These are phyloP conservation scores for Calliphora vicina DNA, from an alignment of 1,140 invertebrate genomes.

Conservation along the genomic window DNA sequence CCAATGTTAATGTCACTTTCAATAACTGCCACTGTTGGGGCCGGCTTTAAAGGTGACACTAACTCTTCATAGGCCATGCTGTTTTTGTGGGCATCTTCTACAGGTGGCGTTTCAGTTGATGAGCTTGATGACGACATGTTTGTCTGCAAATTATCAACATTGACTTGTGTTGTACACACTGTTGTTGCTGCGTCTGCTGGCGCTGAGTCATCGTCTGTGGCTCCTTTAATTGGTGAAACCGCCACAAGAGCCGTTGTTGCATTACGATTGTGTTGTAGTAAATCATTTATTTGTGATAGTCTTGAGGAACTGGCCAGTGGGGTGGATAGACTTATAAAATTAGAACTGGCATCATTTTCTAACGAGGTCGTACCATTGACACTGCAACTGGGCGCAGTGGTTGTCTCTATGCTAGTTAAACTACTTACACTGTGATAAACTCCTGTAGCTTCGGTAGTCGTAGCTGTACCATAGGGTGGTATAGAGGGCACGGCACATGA, in stretches of 20 bases:
- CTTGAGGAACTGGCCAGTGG: conserved; percentile 55
- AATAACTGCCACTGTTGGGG: conserved; percentile 51
- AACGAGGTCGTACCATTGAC: conserved; percentile 36
- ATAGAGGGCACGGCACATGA: conserved; percentile 58
- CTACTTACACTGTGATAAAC: conserved; percentile 46
- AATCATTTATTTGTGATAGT: conserved; percentile 59
- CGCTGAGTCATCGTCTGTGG: background rate
- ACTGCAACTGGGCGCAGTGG: background rate
- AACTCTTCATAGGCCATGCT: conserved; percentile 52
- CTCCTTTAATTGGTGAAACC: conserved; percentile 43
- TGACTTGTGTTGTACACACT: background rate
- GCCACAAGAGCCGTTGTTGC: conserved; percentile 56
- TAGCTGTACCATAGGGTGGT: conserved; percentile 56
- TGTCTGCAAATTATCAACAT: background rate
- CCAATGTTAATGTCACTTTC: background rate
- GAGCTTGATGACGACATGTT: conserved; percentile 9
- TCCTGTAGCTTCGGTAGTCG: conserved; percentile 52
- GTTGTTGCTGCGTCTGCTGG: background rate
- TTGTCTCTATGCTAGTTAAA: conserved; percentile 19
- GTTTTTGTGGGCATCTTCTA: conserved; percentile 49
- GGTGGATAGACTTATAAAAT: conserved; percentile 55
- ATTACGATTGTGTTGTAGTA: conserved; percentile 59
- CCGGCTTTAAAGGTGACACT: conserved; percentile 48
- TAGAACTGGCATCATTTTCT: conserved; percentile 38
- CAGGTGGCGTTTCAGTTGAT: conserved; percentile 56